Evolutionary conservation across 2,113 vertebrate species (phyloP), one percentile per base, ranked within the genome.

Genomic region (Alouatta palliata): DNA sequence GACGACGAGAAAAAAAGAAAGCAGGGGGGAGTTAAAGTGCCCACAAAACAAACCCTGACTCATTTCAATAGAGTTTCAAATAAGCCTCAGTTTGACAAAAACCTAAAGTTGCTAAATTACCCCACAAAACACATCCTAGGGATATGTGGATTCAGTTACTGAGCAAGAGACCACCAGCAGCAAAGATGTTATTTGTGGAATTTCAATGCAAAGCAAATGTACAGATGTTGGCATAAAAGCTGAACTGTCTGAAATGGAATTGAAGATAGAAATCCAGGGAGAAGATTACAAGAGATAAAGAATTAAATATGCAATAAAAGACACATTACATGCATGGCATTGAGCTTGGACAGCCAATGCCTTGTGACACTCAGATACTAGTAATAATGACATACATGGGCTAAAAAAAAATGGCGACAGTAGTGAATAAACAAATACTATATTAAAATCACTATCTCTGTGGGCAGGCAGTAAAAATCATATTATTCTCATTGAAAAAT

Each of bases 401-500:
- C 80, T 96, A 93, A 91, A n/a, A 96, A 97, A 98, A 61, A 92
- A 82, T 83, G 91, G 97, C 95, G 96, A 91, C 83, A n/a, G 66
- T 58, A 95, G 52, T 97, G 96, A 98, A 98, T 97, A 97, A 97
- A 98, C 66, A 98, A 98, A 98, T 76, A 98, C 66, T 97, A 54
- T 95, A 98, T 97, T 98, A 98, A 97, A 96, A 98, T 98, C 87
- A 52, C 97, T 94, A 96, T 98, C 97, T 98, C 98, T 98, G 98
- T 98, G 98, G 97, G 97, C 98, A 98, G 96, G 95, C 97, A 89
- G 96, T 98, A 99, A 98, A 98, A 98, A 97, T 98, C 96, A 83
- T 98, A 98, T 97, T 96, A 97, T 96, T 98, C 91, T 97, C 97
- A 98, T 95, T 97, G 98, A 97, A 98, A 98, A 98, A 98, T 98